Base-by-base conservation (phyloP, 2,888 invertebrate genomes). In the Cataglyphis livida region DNA sequence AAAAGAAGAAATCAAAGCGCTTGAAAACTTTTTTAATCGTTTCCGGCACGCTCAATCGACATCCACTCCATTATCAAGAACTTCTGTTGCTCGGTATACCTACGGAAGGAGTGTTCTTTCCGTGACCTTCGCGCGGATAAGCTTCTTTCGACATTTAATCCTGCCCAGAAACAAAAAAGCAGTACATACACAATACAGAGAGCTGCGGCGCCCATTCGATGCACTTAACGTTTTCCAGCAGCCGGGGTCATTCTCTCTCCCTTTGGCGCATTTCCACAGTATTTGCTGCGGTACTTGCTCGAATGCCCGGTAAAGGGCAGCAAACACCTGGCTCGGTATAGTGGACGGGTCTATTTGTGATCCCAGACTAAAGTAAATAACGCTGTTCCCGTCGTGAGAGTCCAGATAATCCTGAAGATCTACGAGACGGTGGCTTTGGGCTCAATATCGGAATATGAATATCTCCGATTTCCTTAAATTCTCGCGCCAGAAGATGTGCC, bases 381-480 rank as follows among this genome's bases (percentile, higher is more conserved):
- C 81, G 18, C 91, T 85, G 32, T 81, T 35, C 54, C 59, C 66
- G 38, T 73, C 57, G 12, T 71, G 65, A 21, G 81, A 51, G 71
- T 89, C 81, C 62, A 89, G 81, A 84, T 88, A 87, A 78, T 89
- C 76, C 68, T 59, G 25, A 48, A 87, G 81, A 84, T 88, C 68
- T 28, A 68, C 48, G 12, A 59, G 51, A 68, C 54, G 86, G 61
- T 28, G 75, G 35, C 12, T 57, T 25, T 0, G 90, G 57, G 6
- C 88, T 90, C 21, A 91, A 91, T 28, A 90, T 86, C 18, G 86
- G 88, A 66, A 96, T 95, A 87, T 96, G 96, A 85, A 96, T 93
- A 65, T 96, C 96, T n/a, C 95, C 96, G 25, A 96, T 95, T 79
- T 95, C 95, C 28, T 96, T 93, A 88, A 96, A 92, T 21, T 94